phyloP scores from a whole-genome alignment of 2,113 vertebrate genomes.

The Bos indicus region DNA sequence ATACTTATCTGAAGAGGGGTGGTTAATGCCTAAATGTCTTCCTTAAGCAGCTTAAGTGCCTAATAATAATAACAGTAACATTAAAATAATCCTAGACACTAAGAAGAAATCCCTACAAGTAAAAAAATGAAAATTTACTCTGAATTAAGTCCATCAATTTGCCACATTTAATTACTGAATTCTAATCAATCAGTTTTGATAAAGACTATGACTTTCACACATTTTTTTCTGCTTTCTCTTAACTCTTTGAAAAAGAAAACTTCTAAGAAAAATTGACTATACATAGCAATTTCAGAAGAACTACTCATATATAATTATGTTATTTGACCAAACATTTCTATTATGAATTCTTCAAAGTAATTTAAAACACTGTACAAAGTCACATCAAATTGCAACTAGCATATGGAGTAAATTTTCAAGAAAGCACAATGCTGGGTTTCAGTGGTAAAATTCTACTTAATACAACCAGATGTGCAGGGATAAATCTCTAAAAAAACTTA shows the following conservation, averaged over 20 bases:
- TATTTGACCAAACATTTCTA: not conserved
- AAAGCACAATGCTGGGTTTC: conserved; percentile 39
- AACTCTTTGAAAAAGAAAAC: not conserved
- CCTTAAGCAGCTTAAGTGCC: conserved; percentile 4
- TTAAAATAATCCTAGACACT: conserved; percentile 5
- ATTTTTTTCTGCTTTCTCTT: conserved; percentile 1
- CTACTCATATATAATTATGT: not conserved
- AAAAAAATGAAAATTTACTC: conserved; percentile 31
- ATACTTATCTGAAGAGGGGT: conserved; percentile 42
- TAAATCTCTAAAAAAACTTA: conserved; percentile 29
- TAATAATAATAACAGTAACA: conserved; percentile 30
- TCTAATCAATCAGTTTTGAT: not conserved
- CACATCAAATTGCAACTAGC: conserved; percentile 38
- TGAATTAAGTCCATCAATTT: conserved; percentile 19
- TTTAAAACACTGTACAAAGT: conserved; percentile 15
- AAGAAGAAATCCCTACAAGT: not conserved
- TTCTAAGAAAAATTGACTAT: not conserved
- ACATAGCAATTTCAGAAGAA: conserved; percentile 14
- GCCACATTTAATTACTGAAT: not conserved
- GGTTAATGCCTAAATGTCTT: conserved; percentile 5
- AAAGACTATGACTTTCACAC: not conserved
- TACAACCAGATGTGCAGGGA: conserved; percentile 25
- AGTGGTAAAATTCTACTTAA: conserved; percentile 11
- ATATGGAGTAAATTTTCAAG: conserved; percentile 15
- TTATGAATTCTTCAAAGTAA: not conserved